phyloP scores from a whole-genome alignment of 2,797 vertebrate genomes.

The Lepilemur septentrionalis region DNA sequence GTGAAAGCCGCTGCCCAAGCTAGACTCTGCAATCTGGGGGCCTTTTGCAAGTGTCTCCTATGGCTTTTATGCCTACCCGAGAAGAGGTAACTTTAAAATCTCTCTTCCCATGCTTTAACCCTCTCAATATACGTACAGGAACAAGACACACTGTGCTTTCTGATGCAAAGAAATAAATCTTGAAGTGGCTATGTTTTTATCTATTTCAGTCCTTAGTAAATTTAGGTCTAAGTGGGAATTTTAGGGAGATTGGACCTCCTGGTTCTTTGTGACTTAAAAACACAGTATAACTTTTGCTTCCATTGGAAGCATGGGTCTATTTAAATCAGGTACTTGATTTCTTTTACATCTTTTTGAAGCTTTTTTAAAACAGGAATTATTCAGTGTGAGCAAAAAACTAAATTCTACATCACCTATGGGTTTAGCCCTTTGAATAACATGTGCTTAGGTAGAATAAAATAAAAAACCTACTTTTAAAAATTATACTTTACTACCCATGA shows the following conservation, averaged over 20 bases:
- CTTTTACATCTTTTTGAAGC: not conserved
- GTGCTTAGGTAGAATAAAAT: constrained; percentile 47
- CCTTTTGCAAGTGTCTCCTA: not conserved
- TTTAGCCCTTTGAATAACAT: constrained; percentile 28
- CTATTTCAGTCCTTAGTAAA: not conserved
- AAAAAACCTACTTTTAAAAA: constrained; percentile 45
- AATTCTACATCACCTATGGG: not conserved
- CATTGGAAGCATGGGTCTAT: constrained; percentile 10
- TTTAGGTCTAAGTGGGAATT: not conserved
- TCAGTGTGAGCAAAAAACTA: constrained; percentile 25
- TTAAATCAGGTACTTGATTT: constrained; percentile 45
- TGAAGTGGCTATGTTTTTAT: not conserved
- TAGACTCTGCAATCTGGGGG: not conserved
- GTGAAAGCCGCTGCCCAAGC: not conserved
- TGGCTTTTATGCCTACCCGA: not conserved
- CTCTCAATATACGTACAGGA: not conserved
- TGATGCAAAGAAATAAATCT: not conserved
- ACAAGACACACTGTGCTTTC: not conserved
- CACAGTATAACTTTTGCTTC: not conserved
- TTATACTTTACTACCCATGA: not conserved
- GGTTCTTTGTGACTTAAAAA: constrained; percentile 43
- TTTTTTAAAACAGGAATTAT: not conserved
- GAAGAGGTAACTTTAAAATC: not conserved
- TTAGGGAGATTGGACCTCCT: not conserved
- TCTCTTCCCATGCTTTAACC: not conserved